Conservation (phyloP, 2,797 vertebrate species). For the Pangasius larnaudii region DNA sequence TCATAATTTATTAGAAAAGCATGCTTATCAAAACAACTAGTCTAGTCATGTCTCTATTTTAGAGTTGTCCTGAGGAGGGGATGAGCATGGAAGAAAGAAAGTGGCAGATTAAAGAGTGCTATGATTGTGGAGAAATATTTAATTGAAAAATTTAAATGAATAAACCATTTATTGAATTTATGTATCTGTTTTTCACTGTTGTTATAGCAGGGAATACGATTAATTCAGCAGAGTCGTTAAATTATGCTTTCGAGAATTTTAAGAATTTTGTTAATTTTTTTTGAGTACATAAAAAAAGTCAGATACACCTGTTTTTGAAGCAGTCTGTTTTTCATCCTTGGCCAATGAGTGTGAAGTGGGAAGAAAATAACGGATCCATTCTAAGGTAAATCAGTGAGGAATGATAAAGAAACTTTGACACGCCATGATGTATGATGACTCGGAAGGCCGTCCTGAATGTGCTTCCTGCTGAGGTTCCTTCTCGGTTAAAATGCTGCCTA, state of each 20-base stretch:
- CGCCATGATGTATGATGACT: neutral
- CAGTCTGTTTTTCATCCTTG: neutral
- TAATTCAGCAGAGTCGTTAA: neutral
- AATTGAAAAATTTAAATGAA: too few relatives aligned
- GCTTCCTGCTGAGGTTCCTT: neutral
- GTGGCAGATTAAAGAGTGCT: too few relatives aligned
- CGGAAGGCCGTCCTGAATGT: neutral
- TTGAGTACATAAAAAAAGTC: too few relatives aligned
- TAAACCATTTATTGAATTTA: neutral
- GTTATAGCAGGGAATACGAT: neutral
- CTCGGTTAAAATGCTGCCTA: neutral
- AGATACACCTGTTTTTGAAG: too few relatives aligned
- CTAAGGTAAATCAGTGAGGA: neutral
- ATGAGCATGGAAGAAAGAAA: too few relatives aligned
- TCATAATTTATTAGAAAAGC: too few relatives aligned
- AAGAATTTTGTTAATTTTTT: too few relatives aligned
- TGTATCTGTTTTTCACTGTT: neutral
- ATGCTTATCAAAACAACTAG: neutral
- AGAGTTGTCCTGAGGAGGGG: neutral
- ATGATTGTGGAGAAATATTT: too few relatives aligned
- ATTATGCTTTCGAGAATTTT: neutral
- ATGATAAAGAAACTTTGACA: neutral
- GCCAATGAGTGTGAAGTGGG: neutral
- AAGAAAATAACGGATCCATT: neutral
- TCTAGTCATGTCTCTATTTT: neutral